Conservation (phyloP, 2,113 vertebrate genomes). For the Myrmecophaga tridactyla region DNA sequence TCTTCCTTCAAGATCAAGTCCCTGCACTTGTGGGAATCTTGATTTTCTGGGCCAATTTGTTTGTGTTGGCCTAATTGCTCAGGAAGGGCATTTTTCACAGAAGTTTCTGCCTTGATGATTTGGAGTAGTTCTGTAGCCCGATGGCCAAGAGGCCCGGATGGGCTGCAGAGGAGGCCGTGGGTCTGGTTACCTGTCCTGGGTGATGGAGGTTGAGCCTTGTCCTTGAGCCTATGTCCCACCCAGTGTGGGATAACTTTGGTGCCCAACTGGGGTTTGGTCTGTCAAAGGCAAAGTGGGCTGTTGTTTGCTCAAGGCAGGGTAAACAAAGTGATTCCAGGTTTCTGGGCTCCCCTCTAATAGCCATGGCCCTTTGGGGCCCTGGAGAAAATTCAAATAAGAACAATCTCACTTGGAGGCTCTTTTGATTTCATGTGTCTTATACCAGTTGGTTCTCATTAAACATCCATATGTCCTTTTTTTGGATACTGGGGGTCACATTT, state of each 20-base stretch:
- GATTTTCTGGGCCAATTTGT: conserved; percentile 67
- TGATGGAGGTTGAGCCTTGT: neutral
- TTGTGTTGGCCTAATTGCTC: conserved; percentile 67
- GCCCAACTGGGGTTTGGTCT: neutral
- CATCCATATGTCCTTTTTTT: rapidly evolving
- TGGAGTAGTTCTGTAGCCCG: neutral
- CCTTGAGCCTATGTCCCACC: neutral
- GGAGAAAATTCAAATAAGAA: neutral
- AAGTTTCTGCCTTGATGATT: neutral
- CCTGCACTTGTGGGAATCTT: conserved; percentile 65
- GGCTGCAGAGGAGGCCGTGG: neutral
- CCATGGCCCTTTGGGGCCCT: neutral
- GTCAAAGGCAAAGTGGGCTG: neutral
- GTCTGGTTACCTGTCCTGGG: neutral
- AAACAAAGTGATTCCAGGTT: neutral
- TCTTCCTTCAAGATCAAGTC: conserved; percentile 68
- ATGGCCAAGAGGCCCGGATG: neutral
- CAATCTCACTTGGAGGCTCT: neutral
- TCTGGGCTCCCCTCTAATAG: neutral
- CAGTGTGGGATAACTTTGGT: neutral
- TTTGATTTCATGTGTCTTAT: neutral
- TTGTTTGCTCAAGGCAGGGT: neutral
- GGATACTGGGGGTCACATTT: no score
- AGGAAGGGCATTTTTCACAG: conserved; percentile 47
- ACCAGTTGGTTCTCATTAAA: neutral